Conservation (phyloP, 2,797 vertebrate genomes). For the Nyctalus aviator region DNA sequence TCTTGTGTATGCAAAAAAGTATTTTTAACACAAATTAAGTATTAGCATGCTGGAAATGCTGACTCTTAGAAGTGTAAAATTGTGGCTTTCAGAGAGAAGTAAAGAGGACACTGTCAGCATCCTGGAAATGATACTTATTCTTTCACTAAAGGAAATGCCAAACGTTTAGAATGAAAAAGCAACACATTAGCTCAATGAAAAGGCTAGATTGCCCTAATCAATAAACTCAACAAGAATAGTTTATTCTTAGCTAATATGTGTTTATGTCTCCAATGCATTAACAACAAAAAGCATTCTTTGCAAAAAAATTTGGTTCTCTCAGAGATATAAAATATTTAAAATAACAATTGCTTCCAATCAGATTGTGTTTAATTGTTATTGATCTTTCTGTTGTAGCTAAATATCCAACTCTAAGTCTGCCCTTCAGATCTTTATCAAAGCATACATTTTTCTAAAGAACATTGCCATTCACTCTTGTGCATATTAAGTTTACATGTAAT, state of each 20-base stretch:
- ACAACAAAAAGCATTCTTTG: background rate
- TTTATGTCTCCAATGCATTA: constrained; percentile 24
- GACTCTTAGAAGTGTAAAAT: constrained; percentile 83
- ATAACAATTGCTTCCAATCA: constrained; percentile 39
- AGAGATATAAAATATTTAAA: constrained; percentile 66
- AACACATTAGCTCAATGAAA: constrained; percentile 61
- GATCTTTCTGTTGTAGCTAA: background rate
- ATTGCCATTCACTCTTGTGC: background rate
- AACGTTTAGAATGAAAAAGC: constrained; percentile 76
- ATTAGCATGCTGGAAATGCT: constrained; percentile 85
- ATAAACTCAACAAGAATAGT: constrained; percentile 19
- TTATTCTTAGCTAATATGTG: background rate
- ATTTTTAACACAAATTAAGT: constrained; percentile 85
- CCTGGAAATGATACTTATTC: constrained; percentile 72
- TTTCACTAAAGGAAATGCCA: constrained; percentile 72
- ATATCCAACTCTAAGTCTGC: background rate
- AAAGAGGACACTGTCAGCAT: constrained; percentile 80
- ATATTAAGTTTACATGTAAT: background rate
- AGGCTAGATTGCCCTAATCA: constrained; percentile 16
- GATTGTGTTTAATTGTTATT: constrained; percentile 58
- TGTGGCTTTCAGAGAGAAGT: constrained; percentile 82
- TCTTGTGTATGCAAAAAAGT: constrained; percentile 77
- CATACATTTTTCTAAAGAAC: background rate
- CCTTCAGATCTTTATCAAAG: background rate
- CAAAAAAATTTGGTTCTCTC: constrained; percentile 35